Percentiles rank a stretch among this genome's conserved stretches.
Evolutionary conservation across 2,113 vertebrate genomes (phyloP).

Genomic region (Acrocephalus kingi): DNA sequence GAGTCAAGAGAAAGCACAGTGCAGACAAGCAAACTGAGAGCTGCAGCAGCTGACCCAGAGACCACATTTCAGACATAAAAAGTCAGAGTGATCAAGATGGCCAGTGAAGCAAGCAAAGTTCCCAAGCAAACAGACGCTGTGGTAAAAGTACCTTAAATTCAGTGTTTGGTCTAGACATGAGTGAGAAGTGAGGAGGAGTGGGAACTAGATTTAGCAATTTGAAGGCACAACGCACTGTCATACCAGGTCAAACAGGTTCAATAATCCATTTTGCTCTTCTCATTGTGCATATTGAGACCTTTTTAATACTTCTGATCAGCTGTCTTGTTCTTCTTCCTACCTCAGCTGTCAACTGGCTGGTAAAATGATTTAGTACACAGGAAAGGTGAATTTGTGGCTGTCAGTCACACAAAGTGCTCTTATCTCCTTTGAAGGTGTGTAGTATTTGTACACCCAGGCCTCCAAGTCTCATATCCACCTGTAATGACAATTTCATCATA

Average conservation of each 20-base stretch:
- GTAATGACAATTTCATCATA: background rate
- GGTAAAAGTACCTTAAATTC: constrained; percentile 32
- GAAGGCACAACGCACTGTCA: constrained; percentile 12
- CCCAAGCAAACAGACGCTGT: constrained; percentile 59
- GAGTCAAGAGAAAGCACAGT: constrained; percentile 71
- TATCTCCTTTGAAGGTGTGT: background rate
- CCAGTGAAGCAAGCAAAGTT: background rate
- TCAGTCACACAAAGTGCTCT: background rate
- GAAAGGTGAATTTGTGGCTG: background rate
- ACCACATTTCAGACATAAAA: constrained; percentile 70
- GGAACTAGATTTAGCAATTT: constrained; percentile 66
- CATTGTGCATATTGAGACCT: background rate
- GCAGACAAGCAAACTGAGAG: constrained; percentile 44
- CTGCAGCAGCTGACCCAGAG: constrained; percentile 59
- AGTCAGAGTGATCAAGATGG: constrained; percentile 44
- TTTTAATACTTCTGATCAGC: background rate
- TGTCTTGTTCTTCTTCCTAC: background rate
- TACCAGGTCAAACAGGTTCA: constrained; percentile 9
- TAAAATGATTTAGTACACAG: background rate
- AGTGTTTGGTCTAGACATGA: constrained; percentile 70
- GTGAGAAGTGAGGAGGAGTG: constrained; percentile 66
- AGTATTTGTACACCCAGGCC: background rate
- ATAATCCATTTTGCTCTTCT: constrained; percentile 16
- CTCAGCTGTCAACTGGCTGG: background rate
- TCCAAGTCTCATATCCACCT: background rate